Evolutionary conservation across 2,797 vertebrate genomes (phyloP).

Genomic region (Arrhamphus sclerolepis): DNA sequence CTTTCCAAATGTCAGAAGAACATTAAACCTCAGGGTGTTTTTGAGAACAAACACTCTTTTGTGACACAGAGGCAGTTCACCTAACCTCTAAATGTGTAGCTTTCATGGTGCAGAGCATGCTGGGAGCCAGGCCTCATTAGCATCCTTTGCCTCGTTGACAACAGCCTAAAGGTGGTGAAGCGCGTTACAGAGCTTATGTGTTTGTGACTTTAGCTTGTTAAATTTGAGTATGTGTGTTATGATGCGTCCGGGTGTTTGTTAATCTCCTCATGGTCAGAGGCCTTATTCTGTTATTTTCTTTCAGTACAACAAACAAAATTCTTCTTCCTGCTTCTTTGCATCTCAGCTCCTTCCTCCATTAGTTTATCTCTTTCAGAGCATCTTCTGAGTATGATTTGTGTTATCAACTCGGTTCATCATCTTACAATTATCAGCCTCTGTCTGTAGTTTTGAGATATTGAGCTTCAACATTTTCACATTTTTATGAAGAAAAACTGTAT

Average conservation of each 20-base stretch:
- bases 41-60: constrained; percentile 50
- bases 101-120: constrained; percentile 56
- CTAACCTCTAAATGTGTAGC: constrained; percentile 44
- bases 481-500: too few species aligned
- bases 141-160: too few species aligned
- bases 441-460: not conserved
- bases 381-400: not conserved
- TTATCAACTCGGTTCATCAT: not conserved
- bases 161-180: too few species aligned
- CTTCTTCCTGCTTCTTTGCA: constrained; percentile 15
- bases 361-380: not conserved
- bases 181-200: not conserved
- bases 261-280: constrained; percentile 11
- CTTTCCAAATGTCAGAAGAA: too few species aligned
- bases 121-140: too few species aligned
- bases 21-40: too few species aligned
- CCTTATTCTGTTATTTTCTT: constrained; percentile 18
- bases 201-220: constrained; percentile 15
- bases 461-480: too few species aligned
- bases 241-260: too few species aligned
- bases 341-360: too few species aligned
- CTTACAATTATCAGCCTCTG: too few species aligned
- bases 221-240: too few species aligned
- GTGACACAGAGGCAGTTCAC: constrained; percentile 28
- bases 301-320: constrained; percentile 23